phyloP scores from a whole-genome alignment of 35 echinoderm and acorn worm species.

The Apostichopus parvimensis region DNA sequence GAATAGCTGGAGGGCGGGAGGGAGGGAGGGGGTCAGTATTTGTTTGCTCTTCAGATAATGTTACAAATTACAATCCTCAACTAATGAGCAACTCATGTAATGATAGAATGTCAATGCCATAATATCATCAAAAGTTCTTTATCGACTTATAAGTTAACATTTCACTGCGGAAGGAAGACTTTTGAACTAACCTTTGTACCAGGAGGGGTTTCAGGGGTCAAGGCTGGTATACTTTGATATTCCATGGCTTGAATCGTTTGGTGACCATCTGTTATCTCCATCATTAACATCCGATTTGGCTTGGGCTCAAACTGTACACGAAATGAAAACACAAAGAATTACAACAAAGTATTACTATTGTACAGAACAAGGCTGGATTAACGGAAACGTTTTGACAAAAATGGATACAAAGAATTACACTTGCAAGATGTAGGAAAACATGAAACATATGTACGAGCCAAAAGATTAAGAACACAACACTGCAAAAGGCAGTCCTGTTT shows the following conservation, averaged over 20 bases:
- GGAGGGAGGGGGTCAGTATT: neutral
- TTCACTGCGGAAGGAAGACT: neutral
- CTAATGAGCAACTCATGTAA: neutral
- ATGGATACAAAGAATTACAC: no score
- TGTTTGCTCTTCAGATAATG: conserved; percentile 5
- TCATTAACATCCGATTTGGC: conserved; percentile 83
- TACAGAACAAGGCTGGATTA: no score
- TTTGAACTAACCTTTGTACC: conserved; percentile 79
- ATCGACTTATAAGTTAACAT: neutral
- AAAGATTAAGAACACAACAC: no score
- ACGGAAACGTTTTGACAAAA: no score
- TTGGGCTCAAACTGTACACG: conserved; percentile 78
- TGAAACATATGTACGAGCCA: no score
- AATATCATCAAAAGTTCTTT: neutral
- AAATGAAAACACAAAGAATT: no score
- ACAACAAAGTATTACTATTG: no score
- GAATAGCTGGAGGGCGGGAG: no score
- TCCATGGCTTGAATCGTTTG: conserved; percentile 88
- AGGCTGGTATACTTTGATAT: conserved; percentile 61
- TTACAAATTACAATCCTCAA: conserved; percentile 8
- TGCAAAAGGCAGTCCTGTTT: no score
- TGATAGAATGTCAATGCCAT: neutral
- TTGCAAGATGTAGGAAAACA: no score
- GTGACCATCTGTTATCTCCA: conserved; percentile 86
- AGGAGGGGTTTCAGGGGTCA: conserved; percentile 58